Percentiles rank a stretch among this genome's conserved stretches.
phyloP scores from a whole-genome alignment of 2,113 vertebrate species.

The Rhea pennata region DNA sequence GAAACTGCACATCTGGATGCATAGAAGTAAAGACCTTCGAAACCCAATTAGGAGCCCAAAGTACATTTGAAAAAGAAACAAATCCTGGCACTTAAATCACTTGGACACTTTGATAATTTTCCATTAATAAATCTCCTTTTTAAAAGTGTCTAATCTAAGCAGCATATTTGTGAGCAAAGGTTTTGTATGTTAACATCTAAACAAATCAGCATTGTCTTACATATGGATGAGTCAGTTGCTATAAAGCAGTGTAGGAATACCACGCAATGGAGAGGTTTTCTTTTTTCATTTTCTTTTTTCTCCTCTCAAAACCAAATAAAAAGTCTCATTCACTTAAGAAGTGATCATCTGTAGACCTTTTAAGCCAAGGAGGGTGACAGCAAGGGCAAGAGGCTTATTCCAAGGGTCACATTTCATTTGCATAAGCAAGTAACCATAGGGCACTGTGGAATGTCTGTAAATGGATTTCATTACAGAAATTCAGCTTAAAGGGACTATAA shows the following conservation, averaged over 20 bases:
- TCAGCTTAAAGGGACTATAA: constrained; percentile 83
- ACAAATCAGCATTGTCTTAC: background rate
- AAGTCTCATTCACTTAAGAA: constrained; percentile 71
- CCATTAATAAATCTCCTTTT: background rate
- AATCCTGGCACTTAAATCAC: background rate
- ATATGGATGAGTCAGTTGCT: constrained; percentile 3
- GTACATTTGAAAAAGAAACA: background rate
- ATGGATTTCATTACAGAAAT: constrained; percentile 88
- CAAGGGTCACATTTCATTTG: constrained; percentile 81
- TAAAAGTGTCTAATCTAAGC: background rate
- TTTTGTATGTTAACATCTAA: constrained; percentile 50
- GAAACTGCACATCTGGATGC: background rate
- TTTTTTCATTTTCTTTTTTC: constrained; percentile 49
- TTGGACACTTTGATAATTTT: background rate
- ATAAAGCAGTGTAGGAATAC: constrained; percentile 23
- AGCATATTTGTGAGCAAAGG: background rate
- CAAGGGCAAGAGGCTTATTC: constrained; percentile 78
- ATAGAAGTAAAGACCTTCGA: background rate
- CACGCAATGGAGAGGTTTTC: constrained; percentile 8
- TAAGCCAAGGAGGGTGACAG: constrained; percentile 74
- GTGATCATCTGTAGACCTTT: constrained; percentile 75
- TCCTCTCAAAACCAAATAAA: constrained; percentile 59
- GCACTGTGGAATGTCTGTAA: constrained; percentile 83
- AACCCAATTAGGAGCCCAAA: background rate
- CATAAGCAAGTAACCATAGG: constrained; percentile 81